phyloP scores from a whole-genome alignment of 1,140 invertebrate species.

The Dendroctonus ponderosae region DNA sequence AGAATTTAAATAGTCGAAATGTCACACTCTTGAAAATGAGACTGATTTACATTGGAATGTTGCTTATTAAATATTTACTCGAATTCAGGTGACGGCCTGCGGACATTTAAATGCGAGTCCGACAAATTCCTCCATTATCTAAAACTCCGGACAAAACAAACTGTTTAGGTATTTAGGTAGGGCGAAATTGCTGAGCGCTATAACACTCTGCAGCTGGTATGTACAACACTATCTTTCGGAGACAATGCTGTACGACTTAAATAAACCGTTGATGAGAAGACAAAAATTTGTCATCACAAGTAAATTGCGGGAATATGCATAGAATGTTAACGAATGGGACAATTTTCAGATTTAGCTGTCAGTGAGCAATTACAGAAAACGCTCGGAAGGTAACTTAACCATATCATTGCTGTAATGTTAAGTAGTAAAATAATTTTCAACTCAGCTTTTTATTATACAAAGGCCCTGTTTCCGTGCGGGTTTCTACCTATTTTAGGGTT shows the following conservation, averaged over 20 bases:
- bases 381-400: too few relatives aligned
- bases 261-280: conserved; percentile 14
- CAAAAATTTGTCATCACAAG: too few relatives aligned
- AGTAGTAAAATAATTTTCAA: too few relatives aligned
- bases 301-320: too few relatives aligned
- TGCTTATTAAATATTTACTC: conserved; percentile 49
- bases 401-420: too few relatives aligned
- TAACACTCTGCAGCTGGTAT: conserved; percentile 10
- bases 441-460: too few relatives aligned
- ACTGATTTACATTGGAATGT: conserved; percentile 50
- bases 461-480: too few relatives aligned
- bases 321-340: too few relatives aligned
- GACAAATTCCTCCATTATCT: conserved; percentile 30
- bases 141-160: conserved; percentile 30
- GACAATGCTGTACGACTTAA: conserved; percentile 2
- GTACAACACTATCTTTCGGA: conserved; percentile 16
- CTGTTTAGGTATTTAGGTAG: conserved; percentile 28
- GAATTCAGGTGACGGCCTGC: conserved; percentile 32
- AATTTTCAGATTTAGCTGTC: too few relatives aligned
- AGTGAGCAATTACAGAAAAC: too few relatives aligned
- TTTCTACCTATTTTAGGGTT: too few relatives aligned
- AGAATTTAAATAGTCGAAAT: conserved; percentile 49
- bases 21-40: conserved; percentile 48
- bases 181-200: conserved; percentile 13
- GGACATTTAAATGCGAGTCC: conserved; percentile 30